A percentile compares a stretch with the other conserved stretches of the same genome.
Evolutionary conservation across 2,797 vertebrate species (phyloP).

Genomic region (Arremon aurantiirostris): DNA sequence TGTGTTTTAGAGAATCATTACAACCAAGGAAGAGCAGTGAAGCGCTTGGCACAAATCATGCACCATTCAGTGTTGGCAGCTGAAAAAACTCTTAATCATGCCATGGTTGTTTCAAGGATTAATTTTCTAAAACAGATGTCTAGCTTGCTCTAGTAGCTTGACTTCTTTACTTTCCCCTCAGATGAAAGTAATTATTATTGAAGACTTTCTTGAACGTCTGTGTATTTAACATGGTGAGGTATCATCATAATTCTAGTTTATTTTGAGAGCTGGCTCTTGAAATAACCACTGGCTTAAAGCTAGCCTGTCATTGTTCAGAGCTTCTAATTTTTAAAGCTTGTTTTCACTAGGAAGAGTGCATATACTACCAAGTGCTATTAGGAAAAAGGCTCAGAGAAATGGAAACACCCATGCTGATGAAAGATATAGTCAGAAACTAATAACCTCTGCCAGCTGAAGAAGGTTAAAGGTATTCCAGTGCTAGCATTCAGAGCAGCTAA

Average conservation of each 20-base stretch:
- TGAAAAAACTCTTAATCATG: constrained; percentile 19
- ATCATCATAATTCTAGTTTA: not conserved
- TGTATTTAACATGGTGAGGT: not conserved
- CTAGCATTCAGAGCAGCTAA: not conserved
- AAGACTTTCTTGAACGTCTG: not conserved
- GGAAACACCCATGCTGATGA: not conserved
- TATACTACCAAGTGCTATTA: not conserved
- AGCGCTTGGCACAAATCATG: not conserved
- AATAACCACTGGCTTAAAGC: not conserved
- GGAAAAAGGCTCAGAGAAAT: not conserved
- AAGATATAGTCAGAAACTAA: not conserved
- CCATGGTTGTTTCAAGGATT: not conserved
- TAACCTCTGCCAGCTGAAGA: not conserved
- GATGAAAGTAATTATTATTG: not conserved
- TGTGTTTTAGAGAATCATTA: not conserved
- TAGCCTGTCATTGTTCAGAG: not conserved
- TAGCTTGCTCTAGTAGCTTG: not conserved
- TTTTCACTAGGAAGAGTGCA: not conserved
- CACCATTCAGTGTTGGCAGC: not conserved
- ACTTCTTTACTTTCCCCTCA: not conserved
- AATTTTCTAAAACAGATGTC: constrained; percentile 15
- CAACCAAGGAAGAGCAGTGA: not conserved
- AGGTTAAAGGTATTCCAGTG: not conserved
- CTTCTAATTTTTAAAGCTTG: not conserved
- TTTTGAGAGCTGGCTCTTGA: not conserved